These are phyloP conservation scores for Tenebrosternarchus preto DNA, from an alignment of 2,113 vertebrate genomes.

Conservation along the genomic window DNA sequence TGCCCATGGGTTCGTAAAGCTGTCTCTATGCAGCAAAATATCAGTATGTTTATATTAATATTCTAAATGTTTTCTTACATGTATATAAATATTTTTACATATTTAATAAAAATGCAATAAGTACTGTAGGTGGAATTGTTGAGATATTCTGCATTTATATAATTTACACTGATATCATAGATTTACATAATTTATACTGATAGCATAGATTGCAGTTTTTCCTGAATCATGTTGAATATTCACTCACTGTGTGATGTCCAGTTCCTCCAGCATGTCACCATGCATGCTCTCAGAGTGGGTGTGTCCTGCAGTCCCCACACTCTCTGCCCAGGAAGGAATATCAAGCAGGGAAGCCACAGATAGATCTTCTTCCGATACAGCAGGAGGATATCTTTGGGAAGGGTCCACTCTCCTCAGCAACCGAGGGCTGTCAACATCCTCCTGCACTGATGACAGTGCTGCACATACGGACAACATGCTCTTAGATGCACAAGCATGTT, in stretches of 20 bases:
- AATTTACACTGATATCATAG: no score
- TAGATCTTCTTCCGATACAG: constrained; percentile 93
- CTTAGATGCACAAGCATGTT: not conserved
- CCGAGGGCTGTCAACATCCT: constrained; percentile 80
- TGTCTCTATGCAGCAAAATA: constrained; percentile 62
- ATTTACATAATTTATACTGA: no score
- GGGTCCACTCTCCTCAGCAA: constrained; percentile 69
- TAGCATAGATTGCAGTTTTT: no score
- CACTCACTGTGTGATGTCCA: constrained; percentile 73
- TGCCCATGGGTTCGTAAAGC: constrained; percentile 65
- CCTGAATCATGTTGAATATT: not conserved
- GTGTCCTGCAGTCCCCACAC: constrained; percentile 76
- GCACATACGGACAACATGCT: constrained; percentile 32
- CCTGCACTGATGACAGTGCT: constrained; percentile 89
- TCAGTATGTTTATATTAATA: no score
- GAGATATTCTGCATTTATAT: no score
- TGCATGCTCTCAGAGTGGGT: constrained; percentile 79
- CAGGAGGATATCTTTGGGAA: constrained; percentile 83
- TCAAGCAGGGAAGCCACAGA: constrained; percentile 89
- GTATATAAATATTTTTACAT: no score
- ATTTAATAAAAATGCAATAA: no score
- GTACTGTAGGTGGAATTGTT: no score
- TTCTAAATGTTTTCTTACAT: not conserved
- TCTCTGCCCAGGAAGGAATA: constrained; percentile 80
- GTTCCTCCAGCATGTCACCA: constrained; percentile 85